Percentiles rank a stretch among this genome's conserved stretches.
Conservation (phyloP, 2,797 vertebrate species). For the Dendrocincla tyrannina region DNA sequence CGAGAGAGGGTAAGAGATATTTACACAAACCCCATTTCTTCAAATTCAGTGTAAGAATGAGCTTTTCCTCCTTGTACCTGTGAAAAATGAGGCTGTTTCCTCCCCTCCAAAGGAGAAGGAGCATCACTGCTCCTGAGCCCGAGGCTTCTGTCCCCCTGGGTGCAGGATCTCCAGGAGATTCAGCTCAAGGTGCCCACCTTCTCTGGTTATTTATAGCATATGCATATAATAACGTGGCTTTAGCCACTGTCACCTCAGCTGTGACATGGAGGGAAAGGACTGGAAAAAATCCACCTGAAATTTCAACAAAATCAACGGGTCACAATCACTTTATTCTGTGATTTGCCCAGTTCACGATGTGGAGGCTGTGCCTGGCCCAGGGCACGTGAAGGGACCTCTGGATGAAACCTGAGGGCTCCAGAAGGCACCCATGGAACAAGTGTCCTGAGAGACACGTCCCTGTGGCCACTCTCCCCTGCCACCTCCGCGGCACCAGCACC, state of each 20-base stretch:
- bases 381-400: not conserved
- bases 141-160: not conserved
- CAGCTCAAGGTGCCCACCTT: fast-evolving
- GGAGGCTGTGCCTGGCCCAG: not conserved
- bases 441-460: no score
- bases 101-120: not conserved
- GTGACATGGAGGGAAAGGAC: not conserved
- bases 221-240: fast-evolving
- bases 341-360: not conserved
- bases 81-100: not conserved
- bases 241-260: not conserved
- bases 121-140: not conserved
- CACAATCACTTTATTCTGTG: fast-evolving
- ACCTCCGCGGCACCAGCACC: not conserved
- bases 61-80: not conserved
- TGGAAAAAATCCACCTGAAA: not conserved
- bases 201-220: fast-evolving
- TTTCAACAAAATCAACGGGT: fast-evolving
- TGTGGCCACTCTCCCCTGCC: not conserved
- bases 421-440: no score
- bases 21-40: not conserved
- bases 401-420: not conserved
- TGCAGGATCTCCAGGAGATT: not conserved
- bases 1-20: not conserved
- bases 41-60: fast-evolving